Evolutionary conservation across 2,113 vertebrate species (phyloP), one percentile per base, ranked within the genome.

Genomic region (Pelvicachromis taeniatus): DNA sequence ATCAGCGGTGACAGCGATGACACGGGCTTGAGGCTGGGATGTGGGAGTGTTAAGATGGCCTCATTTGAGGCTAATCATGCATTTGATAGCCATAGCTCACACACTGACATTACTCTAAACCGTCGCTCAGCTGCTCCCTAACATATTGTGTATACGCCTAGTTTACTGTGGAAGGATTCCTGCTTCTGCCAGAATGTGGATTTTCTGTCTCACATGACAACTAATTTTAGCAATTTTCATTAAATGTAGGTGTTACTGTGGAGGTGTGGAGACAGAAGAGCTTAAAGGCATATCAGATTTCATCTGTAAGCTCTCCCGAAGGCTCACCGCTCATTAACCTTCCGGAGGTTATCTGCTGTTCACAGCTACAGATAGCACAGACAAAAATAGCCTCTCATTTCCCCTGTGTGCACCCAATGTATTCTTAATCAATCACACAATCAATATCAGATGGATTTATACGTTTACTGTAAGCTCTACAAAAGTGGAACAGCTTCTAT

Each of bases 261-360:
- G 65, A 89, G 77, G 85, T 84, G 81, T 85, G 81, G 33, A 88
- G 80, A 84, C 26, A 38, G 38, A 50, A 38, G 29, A 70, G 87
- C 63, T 82, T 31, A 35, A 78, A 87, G 82, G 65, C 82, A 59
- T 80, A 88, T 91, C 85, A 86, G 79, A 87, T 93, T 88, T 87
- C 80, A 85, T 55, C 75, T 55, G 82, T 54, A 85, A 88, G 87
- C 78, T 77, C 84, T 91, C 88, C 87, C 70, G 2, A 53, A 88
- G 88, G 90, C 86, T 85, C 84, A 9, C 65, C 4, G 5, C 92
- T 95, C 91, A 94, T 95, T 95, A 95, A 93, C 93, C 92, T 94
- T 93, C 83, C 48, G 17, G 88, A 87, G 90, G 90, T 93, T 93
- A 92, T 88, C 91, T 90, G 83, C 85, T 26, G 85, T 90, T 86